Conservation (phyloP, 1,140 invertebrate species). For the Berghia stephanieae region DNA sequence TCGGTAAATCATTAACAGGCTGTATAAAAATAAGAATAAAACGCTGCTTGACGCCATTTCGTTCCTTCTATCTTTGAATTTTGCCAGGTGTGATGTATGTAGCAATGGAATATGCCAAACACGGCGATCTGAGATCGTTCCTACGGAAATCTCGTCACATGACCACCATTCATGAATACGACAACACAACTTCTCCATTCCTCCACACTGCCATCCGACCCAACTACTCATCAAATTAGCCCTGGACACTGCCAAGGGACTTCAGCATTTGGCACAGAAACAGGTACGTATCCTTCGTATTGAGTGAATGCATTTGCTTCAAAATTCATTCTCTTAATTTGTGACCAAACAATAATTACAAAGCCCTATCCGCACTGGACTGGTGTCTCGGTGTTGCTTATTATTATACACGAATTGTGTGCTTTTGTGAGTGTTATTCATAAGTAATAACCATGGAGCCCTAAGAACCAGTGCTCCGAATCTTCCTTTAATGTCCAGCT, state of each 20-base stretch:
- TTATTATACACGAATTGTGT: too few relatives aligned
- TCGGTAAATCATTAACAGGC: too few relatives aligned
- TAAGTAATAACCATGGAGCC: too few relatives aligned
- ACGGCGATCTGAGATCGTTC: conserved; percentile 58
- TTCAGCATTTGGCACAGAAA: conserved; percentile 56
- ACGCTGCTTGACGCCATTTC: neutral
- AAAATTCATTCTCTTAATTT: too few relatives aligned
- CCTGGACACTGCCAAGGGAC: conserved; percentile 52
- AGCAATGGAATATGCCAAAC: conserved; percentile 58
- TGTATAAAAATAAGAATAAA: too few relatives aligned
- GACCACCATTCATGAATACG: conserved; percentile 50
- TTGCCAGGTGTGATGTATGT: conserved; percentile 56
- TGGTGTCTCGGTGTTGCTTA: too few relatives aligned
- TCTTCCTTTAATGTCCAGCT: too few relatives aligned
- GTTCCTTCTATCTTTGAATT: neutral
- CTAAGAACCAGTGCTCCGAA: too few relatives aligned
- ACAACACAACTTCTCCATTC: conserved; percentile 42
- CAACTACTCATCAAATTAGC: conserved; percentile 51
- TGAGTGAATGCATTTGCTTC: too few relatives aligned
- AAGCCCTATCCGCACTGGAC: too few relatives aligned
- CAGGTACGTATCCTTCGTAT: conserved; percentile 41
- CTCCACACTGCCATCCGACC: conserved; percentile 36
- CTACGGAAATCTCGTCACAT: conserved; percentile 52
- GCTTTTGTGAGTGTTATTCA: too few relatives aligned
- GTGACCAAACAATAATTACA: too few relatives aligned